phyloP scores from a whole-genome alignment of 2,888 invertebrate species.

The Napeogenes sylphis region DNA sequence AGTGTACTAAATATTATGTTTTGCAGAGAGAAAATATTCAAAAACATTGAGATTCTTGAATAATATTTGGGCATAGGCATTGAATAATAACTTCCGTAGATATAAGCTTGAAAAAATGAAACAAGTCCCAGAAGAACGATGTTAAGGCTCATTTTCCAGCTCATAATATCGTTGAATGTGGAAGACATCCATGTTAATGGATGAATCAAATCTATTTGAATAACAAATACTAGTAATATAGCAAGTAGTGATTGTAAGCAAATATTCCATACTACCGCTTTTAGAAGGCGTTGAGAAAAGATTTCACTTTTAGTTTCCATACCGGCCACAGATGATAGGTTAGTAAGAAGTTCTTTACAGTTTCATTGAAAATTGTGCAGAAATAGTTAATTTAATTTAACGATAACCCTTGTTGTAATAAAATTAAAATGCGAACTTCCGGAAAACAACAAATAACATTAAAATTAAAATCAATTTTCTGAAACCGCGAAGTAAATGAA shows the following conservation, averaged over 20 bases:
- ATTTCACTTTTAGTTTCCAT: constrained; percentile 74
- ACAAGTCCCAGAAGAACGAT: constrained; percentile 80
- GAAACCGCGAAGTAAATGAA: no score
- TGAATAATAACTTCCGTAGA: constrained; percentile 83
- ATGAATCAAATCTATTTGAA: constrained; percentile 80
- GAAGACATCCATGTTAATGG: constrained; percentile 81
- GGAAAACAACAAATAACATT: not conserved
- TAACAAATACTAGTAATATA: constrained; percentile 69
- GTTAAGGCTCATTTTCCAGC: constrained; percentile 81
- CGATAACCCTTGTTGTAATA: no score
- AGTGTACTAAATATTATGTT: constrained; percentile 75
- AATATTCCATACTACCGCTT: constrained; percentile 79
- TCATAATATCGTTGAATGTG: constrained; percentile 77
- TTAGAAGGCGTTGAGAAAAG: constrained; percentile 77
- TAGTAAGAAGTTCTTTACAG: constrained; percentile 18
- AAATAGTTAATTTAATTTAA: not conserved
- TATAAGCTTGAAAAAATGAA: constrained; percentile 83
- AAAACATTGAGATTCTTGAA: constrained; percentile 82
- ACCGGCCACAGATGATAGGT: constrained; percentile 37
- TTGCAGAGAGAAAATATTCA: constrained; percentile 79
- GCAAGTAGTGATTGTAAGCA: constrained; percentile 75
- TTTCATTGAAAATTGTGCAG: not conserved
- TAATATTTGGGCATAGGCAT: constrained; percentile 78
- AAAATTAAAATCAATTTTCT: no score
- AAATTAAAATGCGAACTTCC: no score